Conservation (phyloP, 2,113 vertebrate species). For the Mesocricetus auratus region DNA sequence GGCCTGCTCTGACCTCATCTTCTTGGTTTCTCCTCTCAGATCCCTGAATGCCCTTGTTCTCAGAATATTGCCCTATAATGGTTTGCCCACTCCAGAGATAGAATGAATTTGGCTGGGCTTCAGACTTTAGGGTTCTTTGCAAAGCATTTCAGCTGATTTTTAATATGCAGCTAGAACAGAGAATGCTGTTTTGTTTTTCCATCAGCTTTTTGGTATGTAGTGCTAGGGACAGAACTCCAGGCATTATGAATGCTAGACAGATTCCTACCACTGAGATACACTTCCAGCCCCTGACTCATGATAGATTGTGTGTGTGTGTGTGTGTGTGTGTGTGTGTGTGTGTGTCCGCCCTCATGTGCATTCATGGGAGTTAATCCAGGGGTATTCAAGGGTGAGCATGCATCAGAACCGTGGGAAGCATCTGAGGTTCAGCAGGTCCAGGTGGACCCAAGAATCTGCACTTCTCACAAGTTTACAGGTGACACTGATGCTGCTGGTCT, state of each 20-base stretch:
- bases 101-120: neutral
- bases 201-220: neutral
- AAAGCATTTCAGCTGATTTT: slow-evolving; percentile 48
- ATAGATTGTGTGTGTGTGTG: neutral
- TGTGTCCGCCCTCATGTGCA: neutral
- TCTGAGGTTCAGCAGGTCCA: slow-evolving; percentile 1
- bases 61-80: neutral
- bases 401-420: slow-evolving; percentile 7
- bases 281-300: neutral
- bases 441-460: neutral
- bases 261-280: neutral
- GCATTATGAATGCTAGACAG: neutral
- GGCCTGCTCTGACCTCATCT: neutral
- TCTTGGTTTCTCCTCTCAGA: neutral
- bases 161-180: neutral
- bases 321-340: neutral
- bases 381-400: neutral
- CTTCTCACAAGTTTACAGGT: slow-evolving; percentile 32
- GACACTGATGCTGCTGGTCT: neutral
- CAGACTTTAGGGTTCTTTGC: slow-evolving; percentile 31
- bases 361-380: neutral
- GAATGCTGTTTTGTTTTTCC: neutral
- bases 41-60: neutral
- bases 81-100: neutral
- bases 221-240: neutral